Base-by-base conservation (phyloP, 1,140 invertebrate species). In the Antheraea pernyi region DNA sequence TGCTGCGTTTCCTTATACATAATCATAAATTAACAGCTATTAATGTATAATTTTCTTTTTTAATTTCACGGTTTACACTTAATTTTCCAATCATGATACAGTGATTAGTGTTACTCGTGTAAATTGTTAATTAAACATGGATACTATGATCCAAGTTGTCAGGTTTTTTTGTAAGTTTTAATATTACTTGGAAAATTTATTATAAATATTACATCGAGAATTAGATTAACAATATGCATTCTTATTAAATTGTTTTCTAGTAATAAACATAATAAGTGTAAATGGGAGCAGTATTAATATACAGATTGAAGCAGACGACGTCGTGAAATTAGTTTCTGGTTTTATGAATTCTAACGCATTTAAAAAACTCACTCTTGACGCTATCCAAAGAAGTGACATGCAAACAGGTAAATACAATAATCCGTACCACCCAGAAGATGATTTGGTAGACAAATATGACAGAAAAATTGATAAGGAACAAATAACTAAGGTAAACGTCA, bases 391-490 rank as follows among this genome's bases (percentile, higher is more conserved):
- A 39, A 58, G 58, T 8, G 13, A 19, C 5, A 36, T 37, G n/a
- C 48, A 59, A 30, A 59, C 22, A 48, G 39, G 16, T 53, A 53
- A 22, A 19, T 59, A 59, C 30, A 67, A 37, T 13, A 67, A 67
- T 16, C 65, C 65, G 18, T 67, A 67, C 30, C 65, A 67, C 18
- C 65, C 65, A 16, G 65, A 67, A 67, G 65, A 67, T n/a, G 30
- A 59, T 37, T n/a, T 18, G 6, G 18, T n/a, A 36, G 30, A 30
- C 6, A 61, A 61, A 61, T 9, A 22, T 61, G 22, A 36, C 11
- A 30, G 60, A 3, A 61, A 61, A 61, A 30, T 61, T 36, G 19
- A 61, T 61, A n/a, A 19, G 22, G 9, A 48, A 48, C n/a, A 65
- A 48, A 48, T 11, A 42, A 0, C 39, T 0, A 8, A 8, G 39